phyloP scores from a whole-genome alignment of 2,797 vertebrate species.

The Megaceryle alcyon region DNA sequence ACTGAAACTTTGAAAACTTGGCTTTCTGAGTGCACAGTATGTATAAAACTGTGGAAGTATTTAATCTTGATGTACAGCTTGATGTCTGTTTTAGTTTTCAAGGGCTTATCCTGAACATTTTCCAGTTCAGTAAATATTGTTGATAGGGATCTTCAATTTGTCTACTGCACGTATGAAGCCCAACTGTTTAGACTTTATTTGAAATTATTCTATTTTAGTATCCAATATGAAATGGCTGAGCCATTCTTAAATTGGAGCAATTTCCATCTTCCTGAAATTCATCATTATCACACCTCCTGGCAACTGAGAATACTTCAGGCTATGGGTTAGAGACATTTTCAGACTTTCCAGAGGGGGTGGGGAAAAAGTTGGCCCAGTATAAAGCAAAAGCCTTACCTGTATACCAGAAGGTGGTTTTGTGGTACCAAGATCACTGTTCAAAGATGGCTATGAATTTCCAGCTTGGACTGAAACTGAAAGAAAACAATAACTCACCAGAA shows the following conservation, averaged over 20 bases:
- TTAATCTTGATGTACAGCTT: background rate
- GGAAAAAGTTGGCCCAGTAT: background rate
- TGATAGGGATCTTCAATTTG: background rate
- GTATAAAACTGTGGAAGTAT: background rate
- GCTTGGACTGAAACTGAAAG: background rate
- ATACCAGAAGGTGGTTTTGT: background rate
- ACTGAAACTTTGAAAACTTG: background rate
- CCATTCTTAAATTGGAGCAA: background rate
- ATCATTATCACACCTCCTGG: background rate
- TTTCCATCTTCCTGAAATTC: conserved; percentile 3
- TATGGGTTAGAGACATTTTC: background rate
- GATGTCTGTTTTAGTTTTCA: conserved; percentile 27
- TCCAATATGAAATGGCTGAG: background rate
- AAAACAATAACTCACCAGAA: background rate
- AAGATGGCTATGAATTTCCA: background rate
- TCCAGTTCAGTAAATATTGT: background rate
- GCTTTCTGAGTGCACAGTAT: background rate
- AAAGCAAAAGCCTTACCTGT: background rate
- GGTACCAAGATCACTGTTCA: background rate
- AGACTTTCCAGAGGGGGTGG: background rate
- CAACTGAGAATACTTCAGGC: conserved; percentile 1
- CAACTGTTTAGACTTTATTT: background rate
- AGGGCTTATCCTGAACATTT: conserved; percentile 6
- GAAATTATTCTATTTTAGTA: background rate
- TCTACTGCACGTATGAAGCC: background rate